Evolutionary conservation across 2,113 vertebrate species (phyloP).

Genomic region (Dipodomys merriami): DNA sequence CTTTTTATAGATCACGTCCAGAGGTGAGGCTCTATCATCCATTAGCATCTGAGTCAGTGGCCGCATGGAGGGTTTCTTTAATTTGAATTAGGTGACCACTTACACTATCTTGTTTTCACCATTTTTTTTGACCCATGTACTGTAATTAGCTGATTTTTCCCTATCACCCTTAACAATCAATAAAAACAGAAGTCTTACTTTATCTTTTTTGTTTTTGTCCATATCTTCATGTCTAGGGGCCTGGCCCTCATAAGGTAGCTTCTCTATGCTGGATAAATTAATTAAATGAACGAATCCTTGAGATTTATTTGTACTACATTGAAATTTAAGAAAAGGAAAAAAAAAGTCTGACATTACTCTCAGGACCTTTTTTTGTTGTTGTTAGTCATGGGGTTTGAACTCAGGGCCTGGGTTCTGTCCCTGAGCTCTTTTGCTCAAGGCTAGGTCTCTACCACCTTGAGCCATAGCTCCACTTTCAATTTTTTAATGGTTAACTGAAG

Average conservation of each 20-base stretch:
- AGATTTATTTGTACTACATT: not conserved
- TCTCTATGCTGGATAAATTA: not conserved
- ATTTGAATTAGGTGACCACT: not conserved
- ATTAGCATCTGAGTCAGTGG: not conserved
- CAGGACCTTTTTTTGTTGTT: not conserved
- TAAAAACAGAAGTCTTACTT: not conserved
- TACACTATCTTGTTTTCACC: not conserved
- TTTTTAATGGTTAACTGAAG: too few relatives aligned
- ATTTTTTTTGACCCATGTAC: too few relatives aligned
- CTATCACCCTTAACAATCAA: not conserved
- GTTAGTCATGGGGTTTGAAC: too few relatives aligned
- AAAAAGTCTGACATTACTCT: not conserved
- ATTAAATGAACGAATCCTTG: not conserved
- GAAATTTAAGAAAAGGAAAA: conserved; percentile 15
- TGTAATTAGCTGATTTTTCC: not conserved
- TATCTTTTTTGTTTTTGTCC: not conserved
- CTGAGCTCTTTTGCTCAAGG: too few relatives aligned
- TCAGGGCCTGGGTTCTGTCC: too few relatives aligned
- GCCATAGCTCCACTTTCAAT: too few relatives aligned
- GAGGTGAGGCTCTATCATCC: not conserved
- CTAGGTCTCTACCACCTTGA: too few relatives aligned
- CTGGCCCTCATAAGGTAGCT: not conserved
- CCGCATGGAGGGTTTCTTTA: not conserved
- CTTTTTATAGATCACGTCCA: not conserved
- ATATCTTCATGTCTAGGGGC: not conserved